A percentile compares a stretch with the other conserved stretches of the same genome.
Evolutionary conservation across 2,113 vertebrate species (phyloP).

Genomic region (Buteo buteo): DNA sequence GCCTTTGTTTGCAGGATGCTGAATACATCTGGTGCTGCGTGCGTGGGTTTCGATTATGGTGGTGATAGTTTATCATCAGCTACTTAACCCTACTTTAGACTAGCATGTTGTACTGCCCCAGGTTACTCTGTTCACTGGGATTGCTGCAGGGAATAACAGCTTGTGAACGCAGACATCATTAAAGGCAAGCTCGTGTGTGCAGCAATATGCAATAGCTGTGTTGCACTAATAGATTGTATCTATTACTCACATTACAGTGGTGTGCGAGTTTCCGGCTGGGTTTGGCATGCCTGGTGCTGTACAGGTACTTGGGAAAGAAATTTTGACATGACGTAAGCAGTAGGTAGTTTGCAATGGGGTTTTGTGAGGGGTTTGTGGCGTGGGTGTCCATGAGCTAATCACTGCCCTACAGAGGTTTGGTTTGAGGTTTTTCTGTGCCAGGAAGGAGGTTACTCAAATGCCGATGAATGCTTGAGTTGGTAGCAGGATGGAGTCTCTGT

Average conservation of each 20-base stretch:
- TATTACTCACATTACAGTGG: not conserved
- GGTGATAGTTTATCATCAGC: not conserved
- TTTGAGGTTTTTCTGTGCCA: not conserved
- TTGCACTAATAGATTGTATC: not conserved
- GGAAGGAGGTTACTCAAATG: not conserved
- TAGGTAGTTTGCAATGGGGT: not conserved
- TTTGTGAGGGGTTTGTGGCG: not conserved
- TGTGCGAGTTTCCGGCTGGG: not conserved
- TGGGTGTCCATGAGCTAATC: not conserved
- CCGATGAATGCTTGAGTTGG: not conserved
- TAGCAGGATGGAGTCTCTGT: not conserved
- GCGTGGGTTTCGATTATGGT: not conserved
- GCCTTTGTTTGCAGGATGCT: not conserved
- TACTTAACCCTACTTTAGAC: not conserved
- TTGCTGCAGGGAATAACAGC: not conserved
- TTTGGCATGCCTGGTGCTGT: not conserved
- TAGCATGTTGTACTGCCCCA: not conserved
- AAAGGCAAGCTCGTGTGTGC: not conserved
- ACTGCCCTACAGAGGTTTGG: not conserved
- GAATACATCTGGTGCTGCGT: not conserved
- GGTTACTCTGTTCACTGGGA: not conserved
- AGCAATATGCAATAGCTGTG: not conserved
- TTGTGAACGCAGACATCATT: not conserved
- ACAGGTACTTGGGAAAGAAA: not conserved
- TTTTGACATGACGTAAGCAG: rapidly evolving